Base-by-base conservation (phyloP, 2,113 vertebrate genomes). In the Romanogobio albipinnatus region DNA sequence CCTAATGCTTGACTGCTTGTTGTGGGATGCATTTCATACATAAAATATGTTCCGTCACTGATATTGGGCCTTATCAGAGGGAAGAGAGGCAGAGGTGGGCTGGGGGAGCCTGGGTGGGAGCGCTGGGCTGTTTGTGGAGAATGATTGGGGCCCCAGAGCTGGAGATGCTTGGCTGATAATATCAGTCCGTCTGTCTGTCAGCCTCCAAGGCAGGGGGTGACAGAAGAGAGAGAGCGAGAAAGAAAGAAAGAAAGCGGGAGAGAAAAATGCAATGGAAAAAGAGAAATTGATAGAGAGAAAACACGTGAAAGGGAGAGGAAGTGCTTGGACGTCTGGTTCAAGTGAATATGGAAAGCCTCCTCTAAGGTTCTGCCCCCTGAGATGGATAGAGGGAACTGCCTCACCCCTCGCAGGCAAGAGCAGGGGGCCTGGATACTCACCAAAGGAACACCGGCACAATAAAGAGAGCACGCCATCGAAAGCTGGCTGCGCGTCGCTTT, bases 31-130 rank as follows among this genome's bases (percentile, higher is more conserved):
- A 95, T 96, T 97, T 96, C 97, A 97, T 97, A 98, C 96, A 97
- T 97, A 97, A 99, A 98, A 97, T 97, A 97, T 97, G 96, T 97
- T 94, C 95, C 95, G 95, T 96, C 95, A 96, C 96, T 95, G 97
- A 98, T 98, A 98, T 96, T 39, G 17, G 59, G 89, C 90, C 96
- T 99, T 98, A 99, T 98, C 97, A 88, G 94, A 96, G 51, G 76
- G 4, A 29, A 86, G 75, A 80, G 81, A 81, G 84, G 87, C 71
- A 76, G 87, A 81, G 82, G 85, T 47, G 82, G 82, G 92, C 90
- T 86, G 82, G 76, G 82, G 85, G 85, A 86, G 85, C 78, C 77
- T 79, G 85, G 85, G 71, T 79, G 87, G 85, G 91, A 93, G 94
- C 93, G 94, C 95, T 93, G 96, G 96, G 96, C 96, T 95, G 95